Evolutionary conservation across 2,113 vertebrate genomes (phyloP), one percentile per base, ranked within the genome.

Genomic region (Egretta garzetta): DNA sequence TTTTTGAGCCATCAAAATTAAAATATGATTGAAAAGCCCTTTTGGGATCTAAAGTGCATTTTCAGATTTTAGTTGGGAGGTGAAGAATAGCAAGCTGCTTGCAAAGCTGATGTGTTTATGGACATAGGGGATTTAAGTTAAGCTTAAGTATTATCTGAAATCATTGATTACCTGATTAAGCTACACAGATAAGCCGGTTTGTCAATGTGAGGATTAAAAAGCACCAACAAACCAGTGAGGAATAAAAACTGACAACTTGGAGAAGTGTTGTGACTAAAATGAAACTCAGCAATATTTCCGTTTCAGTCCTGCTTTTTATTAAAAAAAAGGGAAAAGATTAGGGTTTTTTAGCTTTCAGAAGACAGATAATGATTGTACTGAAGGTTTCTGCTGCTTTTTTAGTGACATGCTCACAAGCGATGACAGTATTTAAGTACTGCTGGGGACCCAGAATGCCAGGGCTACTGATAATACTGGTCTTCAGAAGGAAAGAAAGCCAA

Each of bases 1-100:
- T 90, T 97, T 97, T 58, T 80, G 45, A 97, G 53, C 56, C 12
- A 64, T 91, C 86, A 95, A 96, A 95, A 88, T 75, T 87, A 87
- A 91, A 95, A 89, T 85, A 53, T 85, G 47, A 87, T 96, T 86
- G 75, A 87, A 90, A 91, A 91, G 64, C 30, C 33, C 58, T 88
- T 89, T 80, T 70, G 83, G 70, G 92, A 96, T 85, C 77, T 79
- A 68, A 70, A 91, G 56, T 72, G 43, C 62, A 37, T 91, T 94
- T 96, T 86, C 84, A 89, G 33, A 72, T 95, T 91, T 97, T 96
- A 81, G 93, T 80, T 95, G 53, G 45, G 45, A 90, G 80, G 26
- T 56, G 75, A 63, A 81, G 37, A 93, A 94, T 75, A 84, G 63
- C 52, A 85, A 87, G 56, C 35, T 87, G 27, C 67, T 91, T 94